These are phyloP conservation scores for Ennomos quercinarius DNA, from an alignment of 2,888 invertebrate genomes.

Conservation along the genomic window DNA sequence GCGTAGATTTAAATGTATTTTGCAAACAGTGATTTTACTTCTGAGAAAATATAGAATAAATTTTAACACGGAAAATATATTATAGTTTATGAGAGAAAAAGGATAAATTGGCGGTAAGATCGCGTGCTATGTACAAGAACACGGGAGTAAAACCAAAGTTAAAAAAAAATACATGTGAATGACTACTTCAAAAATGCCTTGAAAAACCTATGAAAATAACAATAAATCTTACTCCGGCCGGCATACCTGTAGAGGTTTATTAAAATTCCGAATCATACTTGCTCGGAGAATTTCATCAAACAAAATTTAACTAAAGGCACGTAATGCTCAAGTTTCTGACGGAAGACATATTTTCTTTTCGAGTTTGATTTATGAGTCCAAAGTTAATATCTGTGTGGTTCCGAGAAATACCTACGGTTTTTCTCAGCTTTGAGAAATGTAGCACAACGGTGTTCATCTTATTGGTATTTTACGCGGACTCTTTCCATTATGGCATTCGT, in stretches of 20 bases:
- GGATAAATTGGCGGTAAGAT: no score
- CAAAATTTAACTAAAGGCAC: slow-evolving; percentile 35
- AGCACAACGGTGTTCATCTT: slow-evolving; percentile 18
- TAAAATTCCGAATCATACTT: slow-evolving; percentile 39
- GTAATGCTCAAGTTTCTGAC: slow-evolving; percentile 34
- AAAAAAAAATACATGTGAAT: no score
- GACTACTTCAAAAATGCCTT: background rate
- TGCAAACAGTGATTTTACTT: no score
- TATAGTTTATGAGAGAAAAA: no score
- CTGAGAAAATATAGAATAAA: no score
- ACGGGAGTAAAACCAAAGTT: no score
- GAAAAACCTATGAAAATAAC: slow-evolving; percentile 14
- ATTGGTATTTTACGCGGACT: slow-evolving; percentile 4
- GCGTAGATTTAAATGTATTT: no score
- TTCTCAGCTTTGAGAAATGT: slow-evolving; percentile 23
- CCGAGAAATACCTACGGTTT: slow-evolving; percentile 20
- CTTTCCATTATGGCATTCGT: no score
- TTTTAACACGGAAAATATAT: no score
- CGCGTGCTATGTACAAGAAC: no score
- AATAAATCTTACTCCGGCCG: slow-evolving; percentile 28
- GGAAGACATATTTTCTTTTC: slow-evolving; percentile 34
- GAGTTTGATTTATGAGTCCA: slow-evolving; percentile 33
- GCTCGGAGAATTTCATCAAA: slow-evolving; percentile 38
- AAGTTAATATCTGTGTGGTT: slow-evolving; percentile 31
- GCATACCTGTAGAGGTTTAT: slow-evolving; percentile 36